phyloP scores from a whole-genome alignment of 1,140 invertebrate genomes.

The Dryas iulia region DNA sequence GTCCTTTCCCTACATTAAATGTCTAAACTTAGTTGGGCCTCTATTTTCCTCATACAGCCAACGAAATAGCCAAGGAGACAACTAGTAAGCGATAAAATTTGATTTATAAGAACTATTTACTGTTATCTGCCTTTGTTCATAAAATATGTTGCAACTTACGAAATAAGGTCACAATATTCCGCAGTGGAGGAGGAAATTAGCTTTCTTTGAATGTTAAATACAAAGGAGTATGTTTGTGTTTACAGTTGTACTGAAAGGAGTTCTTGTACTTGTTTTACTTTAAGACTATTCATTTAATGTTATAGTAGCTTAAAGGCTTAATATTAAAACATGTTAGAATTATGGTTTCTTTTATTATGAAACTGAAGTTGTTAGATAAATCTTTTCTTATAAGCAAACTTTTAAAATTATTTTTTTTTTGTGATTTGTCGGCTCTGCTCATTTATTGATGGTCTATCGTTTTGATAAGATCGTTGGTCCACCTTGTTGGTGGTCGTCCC shows the following conservation, averaged over 20 bases:
- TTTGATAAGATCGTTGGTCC: no score
- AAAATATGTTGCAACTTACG: not conserved
- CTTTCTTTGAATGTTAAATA: constrained; percentile 16
- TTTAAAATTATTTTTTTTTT: no score
- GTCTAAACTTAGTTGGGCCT: not conserved
- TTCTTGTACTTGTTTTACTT: not conserved
- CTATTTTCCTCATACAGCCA: not conserved
- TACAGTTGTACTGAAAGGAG: constrained; percentile 3
- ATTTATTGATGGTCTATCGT: no score
- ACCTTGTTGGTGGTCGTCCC: no score
- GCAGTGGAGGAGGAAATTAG: constrained; percentile 10
- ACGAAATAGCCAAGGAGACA: not conserved
- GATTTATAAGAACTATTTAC: constrained; percentile 4
- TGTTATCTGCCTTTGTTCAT: not conserved
- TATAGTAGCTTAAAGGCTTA: not conserved
- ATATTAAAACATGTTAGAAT: not conserved
- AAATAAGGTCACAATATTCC: constrained; percentile 20
- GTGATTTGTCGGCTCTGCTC: no score
- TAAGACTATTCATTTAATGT: not conserved
- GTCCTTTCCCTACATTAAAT: not conserved
- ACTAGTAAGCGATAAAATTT: not conserved
- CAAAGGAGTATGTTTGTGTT: constrained; percentile 9
- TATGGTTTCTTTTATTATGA: not conserved
- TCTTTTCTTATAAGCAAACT: no score
- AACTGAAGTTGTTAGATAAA: no score